Base-by-base conservation (phyloP, 2,888 invertebrate species). In the Nephrocerus scutellatus region DNA sequence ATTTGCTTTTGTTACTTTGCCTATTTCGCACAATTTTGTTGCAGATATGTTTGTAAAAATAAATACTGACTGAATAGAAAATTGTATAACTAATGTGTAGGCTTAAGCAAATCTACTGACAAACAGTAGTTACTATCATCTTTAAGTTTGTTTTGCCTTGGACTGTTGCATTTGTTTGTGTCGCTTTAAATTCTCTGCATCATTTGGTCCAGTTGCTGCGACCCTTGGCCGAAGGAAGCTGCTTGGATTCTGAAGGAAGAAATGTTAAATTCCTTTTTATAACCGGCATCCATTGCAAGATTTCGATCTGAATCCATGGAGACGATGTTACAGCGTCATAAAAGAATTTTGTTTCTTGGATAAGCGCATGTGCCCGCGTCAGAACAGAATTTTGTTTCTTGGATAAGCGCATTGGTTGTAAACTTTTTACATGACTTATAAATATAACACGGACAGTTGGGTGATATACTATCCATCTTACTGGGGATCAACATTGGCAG, bases 301-400 rank as follows among this genome's bases (percentile, higher is more conserved):
- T 91, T 82, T 43, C 82, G 76, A 70, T 91, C 88, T 1, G 87
- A 88, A 66, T 93, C 92, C 82, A 93, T 91, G 82, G 19, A 95
- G 72, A 28, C 93, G 76, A 69, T 93, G 92, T 5, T 92, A 92
- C 22, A 93, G 88, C 0, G 91, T 92, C 25, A 93, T 67, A 7
- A 93, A 90, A 0, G 91, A 90, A 64, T 89, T 91, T 14, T 81
- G 90, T 87, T 57, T 73, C 75, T 65, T 90, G 91, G 54, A 91
- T 91, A 41, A 91, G 72, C 30, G 76, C 77, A 64, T 91, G 90
- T 10, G 90, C 91, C 62, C 61, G 60, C 20, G 74, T 73, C 52
- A 74, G 74, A 22, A 74, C 74, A 3, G 73, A 75, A n/a, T n/a
- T n/a, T n/a, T n/a, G n/a, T n/a, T n/a, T n/a, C n/a, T n/a, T n/a